These are phyloP conservation scores for Paratrypauchen microcephalus DNA, from an alignment of 2,797 vertebrate genomes.

Conservation along the genomic window DNA sequence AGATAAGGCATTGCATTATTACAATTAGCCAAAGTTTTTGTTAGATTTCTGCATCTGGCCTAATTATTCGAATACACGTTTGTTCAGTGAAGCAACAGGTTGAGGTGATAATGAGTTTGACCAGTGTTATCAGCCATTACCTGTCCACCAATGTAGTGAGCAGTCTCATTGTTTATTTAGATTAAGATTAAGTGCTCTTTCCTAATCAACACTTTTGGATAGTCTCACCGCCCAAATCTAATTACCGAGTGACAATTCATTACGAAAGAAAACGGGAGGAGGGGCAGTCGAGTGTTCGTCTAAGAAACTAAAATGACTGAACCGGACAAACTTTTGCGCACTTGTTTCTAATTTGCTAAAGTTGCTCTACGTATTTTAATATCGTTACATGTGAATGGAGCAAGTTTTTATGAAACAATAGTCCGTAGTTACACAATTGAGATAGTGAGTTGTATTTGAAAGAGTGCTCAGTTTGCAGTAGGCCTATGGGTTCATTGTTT, in stretches of 20 bases:
- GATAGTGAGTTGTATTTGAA: slow-evolving; percentile 75
- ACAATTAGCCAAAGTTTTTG: neutral
- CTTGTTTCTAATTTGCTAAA: slow-evolving; percentile 34
- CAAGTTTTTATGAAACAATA: slow-evolving; percentile 66
- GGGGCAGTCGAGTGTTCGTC: neutral
- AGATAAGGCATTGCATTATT: neutral
- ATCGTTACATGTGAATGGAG: slow-evolving; percentile 65
- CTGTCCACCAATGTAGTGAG: slow-evolving; percentile 15
- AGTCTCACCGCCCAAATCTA: slow-evolving; percentile 88
- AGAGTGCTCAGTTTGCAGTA: slow-evolving; percentile 82
- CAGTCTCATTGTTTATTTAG: slow-evolving; percentile 81
- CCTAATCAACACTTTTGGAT: slow-evolving; percentile 83
- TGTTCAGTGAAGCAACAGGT: neutral
- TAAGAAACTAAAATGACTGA: neutral
- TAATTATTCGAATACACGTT: neutral
- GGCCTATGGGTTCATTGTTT: slow-evolving; percentile 87
- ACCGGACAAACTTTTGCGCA: neutral
- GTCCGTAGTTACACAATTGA: slow-evolving; percentile 74
- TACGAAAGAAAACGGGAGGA: slow-evolving; percentile 62
- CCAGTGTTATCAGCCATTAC: neutral
- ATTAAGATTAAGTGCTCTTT: slow-evolving; percentile 66
- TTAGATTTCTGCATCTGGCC: too few species aligned
- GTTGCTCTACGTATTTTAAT: slow-evolving; percentile 58
- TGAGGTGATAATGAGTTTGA: neutral
- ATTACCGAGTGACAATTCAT: slow-evolving; percentile 89